Evolutionary conservation across 2,797 vertebrate species (phyloP), one percentile per base, ranked within the genome.

Genomic region (Nasua narica): DNA sequence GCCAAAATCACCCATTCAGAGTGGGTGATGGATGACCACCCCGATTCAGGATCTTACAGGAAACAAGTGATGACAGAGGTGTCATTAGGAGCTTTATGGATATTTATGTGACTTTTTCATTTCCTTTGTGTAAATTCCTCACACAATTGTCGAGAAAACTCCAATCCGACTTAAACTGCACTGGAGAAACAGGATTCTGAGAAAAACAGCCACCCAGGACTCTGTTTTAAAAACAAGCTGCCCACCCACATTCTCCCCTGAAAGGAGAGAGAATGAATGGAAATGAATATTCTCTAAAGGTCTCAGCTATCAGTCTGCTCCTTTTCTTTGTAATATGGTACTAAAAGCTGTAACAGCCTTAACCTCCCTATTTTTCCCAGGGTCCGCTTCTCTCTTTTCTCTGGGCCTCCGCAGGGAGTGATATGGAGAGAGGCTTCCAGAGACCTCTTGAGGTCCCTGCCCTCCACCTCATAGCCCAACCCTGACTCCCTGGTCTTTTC

Each of bases 1-100:
- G 21, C 14, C 5, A 1, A 74, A 1, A 74, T n/a, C 0, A 0
- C 25, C 5, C 1, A 16, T 12, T 48, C 23, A 2, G 37, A 3
- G 35, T n/a, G 15, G 25, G 3, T 37, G 29, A 23, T 1, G 2
- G 46, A 2, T 3, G 27, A 35, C 1, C 1, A 48, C 37, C 19
- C 2, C 0, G 1, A 2, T 29, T 56, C 35, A 1, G 6, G 5
- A 54, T 54, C 15, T 19, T 86, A 5, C 46, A 27, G 37, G 5
- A 87, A 69, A 43, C 40, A 58, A 16, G 46, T 65, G 87, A 29
- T 25, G 46, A 81, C 83, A 50, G 23, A 58, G 9, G 19, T 19
- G 7, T 72, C 65, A 7, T 43, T 18, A 46, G 50, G 13, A 23
- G 52, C 14, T 74, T 43, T 76, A 1, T 37, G 3, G 32, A 79